Percentiles rank a stretch among this genome's conserved stretches.
phyloP scores from a whole-genome alignment of 2,797 vertebrate genomes.

The Pseudochirops corinnae region DNA sequence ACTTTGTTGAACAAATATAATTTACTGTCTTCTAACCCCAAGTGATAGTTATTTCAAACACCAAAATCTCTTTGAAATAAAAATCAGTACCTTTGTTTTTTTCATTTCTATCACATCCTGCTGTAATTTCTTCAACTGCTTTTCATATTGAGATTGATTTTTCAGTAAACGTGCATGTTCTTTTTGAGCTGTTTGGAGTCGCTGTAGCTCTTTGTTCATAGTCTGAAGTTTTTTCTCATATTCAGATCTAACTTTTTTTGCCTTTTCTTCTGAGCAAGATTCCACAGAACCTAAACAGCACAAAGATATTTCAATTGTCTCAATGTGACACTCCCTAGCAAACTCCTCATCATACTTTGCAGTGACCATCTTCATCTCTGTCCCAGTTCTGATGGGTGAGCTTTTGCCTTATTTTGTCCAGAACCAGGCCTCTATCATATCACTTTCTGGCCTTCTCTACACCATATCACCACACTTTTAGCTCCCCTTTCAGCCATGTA shows the following conservation, averaged over 20 bases:
- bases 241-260: constrained; percentile 94
- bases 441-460: background rate
- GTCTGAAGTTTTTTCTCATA: constrained; percentile 96
- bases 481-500: background rate
- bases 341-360: background rate
- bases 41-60: background rate
- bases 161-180: constrained; percentile 96
- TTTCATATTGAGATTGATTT: constrained; percentile 98
- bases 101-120: constrained; percentile 98
- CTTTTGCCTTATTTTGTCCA: background rate
- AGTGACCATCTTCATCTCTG: background rate
- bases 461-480: background rate
- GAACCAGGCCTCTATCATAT: background rate
- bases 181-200: constrained; percentile 96
- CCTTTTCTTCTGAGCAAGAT: constrained; percentile 95
- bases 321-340: background rate
- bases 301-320: constrained; percentile 55
- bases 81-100: constrained; percentile 93
- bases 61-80: background rate
- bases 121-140: constrained; percentile 95
- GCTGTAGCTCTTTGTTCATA: constrained; percentile 98
- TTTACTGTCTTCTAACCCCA: constrained; percentile 1
- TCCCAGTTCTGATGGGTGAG: background rate
- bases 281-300: constrained; percentile 92
- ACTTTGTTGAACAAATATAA: constrained; percentile 10